Evolutionary conservation across 2,888 invertebrate genomes (phyloP).

Genomic region (Spisula solida): DNA sequence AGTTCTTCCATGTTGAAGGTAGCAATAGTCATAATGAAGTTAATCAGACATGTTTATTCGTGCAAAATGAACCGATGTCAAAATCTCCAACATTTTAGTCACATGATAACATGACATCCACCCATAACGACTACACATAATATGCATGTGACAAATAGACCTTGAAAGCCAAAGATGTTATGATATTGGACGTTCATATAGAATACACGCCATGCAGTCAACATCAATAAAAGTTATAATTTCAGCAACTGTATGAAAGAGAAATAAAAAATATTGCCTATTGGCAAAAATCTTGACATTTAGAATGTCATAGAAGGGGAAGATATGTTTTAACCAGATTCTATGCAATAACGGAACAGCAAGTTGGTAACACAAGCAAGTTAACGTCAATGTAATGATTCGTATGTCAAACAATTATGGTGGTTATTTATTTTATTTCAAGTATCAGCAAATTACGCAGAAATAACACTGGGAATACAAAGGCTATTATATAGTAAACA

Average conservation of each 20-base stretch:
- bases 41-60: conserved; percentile 19
- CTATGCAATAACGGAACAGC: not conserved
- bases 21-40: conserved; percentile 24
- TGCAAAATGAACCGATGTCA: conserved; percentile 2
- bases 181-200: too few species aligned
- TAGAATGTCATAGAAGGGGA: not conserved
- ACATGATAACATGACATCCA: not conserved
- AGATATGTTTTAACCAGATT: too few species aligned
- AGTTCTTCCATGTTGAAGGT: not conserved
- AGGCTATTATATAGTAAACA: conserved; percentile 6
- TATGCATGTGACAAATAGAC: not conserved
- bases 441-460: conserved; percentile 5
- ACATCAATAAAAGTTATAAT: too few species aligned
- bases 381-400: not conserved
- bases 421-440: not conserved
- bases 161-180: not conserved
- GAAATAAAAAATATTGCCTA: not conserved
- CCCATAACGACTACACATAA: not conserved
- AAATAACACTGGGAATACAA: not conserved
- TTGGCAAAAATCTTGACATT: not conserved
- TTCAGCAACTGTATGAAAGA: too few species aligned
- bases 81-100: not conserved
- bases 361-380: not conserved
- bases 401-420: not conserved
- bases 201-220: too few species aligned